Base-by-base conservation (phyloP, 2,797 vertebrate species). In the Enteromius fasciolatus region DNA sequence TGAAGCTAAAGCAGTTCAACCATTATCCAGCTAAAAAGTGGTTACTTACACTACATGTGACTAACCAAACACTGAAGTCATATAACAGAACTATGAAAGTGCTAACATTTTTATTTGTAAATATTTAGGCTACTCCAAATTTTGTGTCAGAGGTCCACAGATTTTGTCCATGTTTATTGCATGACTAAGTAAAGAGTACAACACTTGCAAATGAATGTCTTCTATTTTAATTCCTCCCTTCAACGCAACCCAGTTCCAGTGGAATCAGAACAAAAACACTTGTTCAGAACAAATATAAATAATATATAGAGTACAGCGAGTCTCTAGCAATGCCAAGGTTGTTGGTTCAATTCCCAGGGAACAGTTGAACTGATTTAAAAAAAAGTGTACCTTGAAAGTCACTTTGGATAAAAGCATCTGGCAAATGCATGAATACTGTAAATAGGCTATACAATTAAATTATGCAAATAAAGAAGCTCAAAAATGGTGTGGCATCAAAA, bases 211-310 rank as follows among this genome's bases (percentile, higher is more conserved):
- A 69, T 69, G 3, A 79, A 57, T 18, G 5, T 20, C 23, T 57
- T 44, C 12, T 54, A 15, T 69, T 69, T 69, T 15, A 80, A 80
- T 69, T 15, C 39, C 41, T 46, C 23, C 17, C 2, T 70, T 66
- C 18, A 57, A 80, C 25, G 48, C 25, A 57, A 20, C 66, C 5
- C 10, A 69, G 18, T 80, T 80, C 18, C 17, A 46, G 17, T 59
- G 50, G 11, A 79, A 68, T 41, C 12, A 46, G 39, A 70, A 44
- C 10, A 11, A 68, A 44, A 41, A 23, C 23, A 25, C n/a, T 6
- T 36, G 17, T 66, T 69, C 39, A 20, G 50, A 31, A 57, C 39
- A 44, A 80, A 79, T 44, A 69, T 12, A 28, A 48, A 72, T 72
- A 50, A 20, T 50, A 46, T 25, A n/a, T 11, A 28, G 14, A 46